Evolutionary conservation across 1,140 invertebrate genomes (phyloP).

Genomic region (Drosophila leontia): DNA sequence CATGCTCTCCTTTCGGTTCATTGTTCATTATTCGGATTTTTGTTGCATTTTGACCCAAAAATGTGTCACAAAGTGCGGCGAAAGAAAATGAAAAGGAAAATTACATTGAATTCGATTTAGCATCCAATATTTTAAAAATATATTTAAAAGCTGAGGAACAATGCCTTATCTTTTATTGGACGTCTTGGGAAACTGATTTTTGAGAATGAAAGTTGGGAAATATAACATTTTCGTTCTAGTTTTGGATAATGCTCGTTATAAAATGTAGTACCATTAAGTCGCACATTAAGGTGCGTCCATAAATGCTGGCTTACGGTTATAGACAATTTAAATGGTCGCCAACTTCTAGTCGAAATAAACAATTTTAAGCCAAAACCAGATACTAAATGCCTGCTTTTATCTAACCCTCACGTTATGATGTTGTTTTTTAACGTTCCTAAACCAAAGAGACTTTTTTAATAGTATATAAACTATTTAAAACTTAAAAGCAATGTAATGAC

Average conservation of each 20-base stretch:
- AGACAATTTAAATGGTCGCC: neutral
- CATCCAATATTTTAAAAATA: too few species aligned
- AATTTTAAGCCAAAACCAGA: neutral
- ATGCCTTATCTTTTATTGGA: neutral
- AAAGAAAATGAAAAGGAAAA: conserved; percentile 26
- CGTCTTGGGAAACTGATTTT: neutral
- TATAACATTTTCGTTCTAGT: neutral
- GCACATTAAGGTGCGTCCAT: neutral
- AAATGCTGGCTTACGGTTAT: neutral
- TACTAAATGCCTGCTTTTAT: neutral
- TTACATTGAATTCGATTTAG: neutral
- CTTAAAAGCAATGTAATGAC: neutral
- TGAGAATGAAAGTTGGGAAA: neutral
- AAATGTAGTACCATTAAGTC: neutral
- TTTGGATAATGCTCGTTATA: neutral
- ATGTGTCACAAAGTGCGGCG: conserved; percentile 16
- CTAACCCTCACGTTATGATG: too few species aligned
- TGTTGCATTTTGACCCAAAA: conserved; percentile 49
- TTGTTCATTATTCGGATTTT: conserved; percentile 31
- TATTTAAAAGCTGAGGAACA: neutral
- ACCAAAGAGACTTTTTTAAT: neutral
- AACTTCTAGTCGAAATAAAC: neutral
- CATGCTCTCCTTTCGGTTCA: conserved; percentile 37
- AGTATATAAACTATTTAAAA: neutral
- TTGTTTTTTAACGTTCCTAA: too few species aligned